Evolutionary conservation across 2,797 vertebrate species (phyloP).

Genomic region (Melanotaenia trifasciata): DNA sequence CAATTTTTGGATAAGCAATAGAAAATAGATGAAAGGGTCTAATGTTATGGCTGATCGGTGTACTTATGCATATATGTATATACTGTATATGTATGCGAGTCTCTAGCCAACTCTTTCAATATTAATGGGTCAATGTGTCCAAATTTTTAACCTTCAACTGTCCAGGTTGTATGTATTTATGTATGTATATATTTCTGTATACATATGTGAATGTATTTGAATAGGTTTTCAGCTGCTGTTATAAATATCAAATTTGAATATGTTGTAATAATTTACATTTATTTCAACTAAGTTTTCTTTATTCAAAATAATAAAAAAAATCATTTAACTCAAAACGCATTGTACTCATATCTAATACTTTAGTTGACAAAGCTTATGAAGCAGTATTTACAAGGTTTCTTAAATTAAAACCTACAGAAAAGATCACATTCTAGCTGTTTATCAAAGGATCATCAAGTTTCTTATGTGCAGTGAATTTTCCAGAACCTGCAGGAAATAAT

Average conservation of each 20-base stretch:
- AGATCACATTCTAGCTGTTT: conserved; percentile 24
- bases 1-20: background rate
- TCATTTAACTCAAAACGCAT: conserved; percentile 24
- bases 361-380: conserved; percentile 14
- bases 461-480: conserved; percentile 11
- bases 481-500: conserved; percentile 20
- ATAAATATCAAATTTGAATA: conserved; percentile 2
- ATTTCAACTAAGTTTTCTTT: conserved; percentile 17
- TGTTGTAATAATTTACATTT: conserved; percentile 12
- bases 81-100: background rate
- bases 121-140: background rate
- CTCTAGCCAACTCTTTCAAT: background rate
- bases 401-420: conserved; percentile 52
- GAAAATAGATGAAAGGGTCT: background rate
- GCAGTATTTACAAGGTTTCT: conserved; percentile 47
- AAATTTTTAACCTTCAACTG: background rate
- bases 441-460: conserved; percentile 19
- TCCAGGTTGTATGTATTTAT: background rate
- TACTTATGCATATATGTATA: background rate
- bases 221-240: conserved; percentile 9
- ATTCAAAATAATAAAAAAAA: conserved; percentile 36
- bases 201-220: conserved; percentile 22
- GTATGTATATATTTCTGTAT: conserved; percentile 23
- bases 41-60: background rate
- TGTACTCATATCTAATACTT: conserved; percentile 1